A percentile compares a stretch with the other conserved stretches of the same genome.
Conservation (phyloP, 1,140 invertebrate species). For the Drosophila repletoides region DNA sequence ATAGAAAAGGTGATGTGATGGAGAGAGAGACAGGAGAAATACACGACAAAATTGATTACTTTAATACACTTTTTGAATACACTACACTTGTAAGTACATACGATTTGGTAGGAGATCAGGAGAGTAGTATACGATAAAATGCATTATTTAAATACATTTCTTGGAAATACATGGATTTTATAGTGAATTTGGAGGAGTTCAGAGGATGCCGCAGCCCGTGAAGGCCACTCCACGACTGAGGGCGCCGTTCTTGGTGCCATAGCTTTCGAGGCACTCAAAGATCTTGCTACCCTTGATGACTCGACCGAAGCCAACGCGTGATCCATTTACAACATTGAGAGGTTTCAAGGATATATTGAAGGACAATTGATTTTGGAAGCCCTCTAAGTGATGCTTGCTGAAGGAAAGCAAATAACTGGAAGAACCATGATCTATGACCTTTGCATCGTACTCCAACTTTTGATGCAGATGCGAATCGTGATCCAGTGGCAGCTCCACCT, state of each 20-base stretch:
- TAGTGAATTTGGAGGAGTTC: not conserved
- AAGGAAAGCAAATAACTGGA: slow-evolving; percentile 59
- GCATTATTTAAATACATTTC: not conserved
- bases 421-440: slow-evolving; percentile 59
- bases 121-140: no score
- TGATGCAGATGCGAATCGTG: slow-evolving; percentile 20
- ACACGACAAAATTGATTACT: no score
- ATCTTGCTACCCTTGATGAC: slow-evolving; percentile 62
- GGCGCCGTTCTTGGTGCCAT: slow-evolving; percentile 68
- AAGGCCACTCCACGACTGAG: slow-evolving; percentile 50
- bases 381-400: slow-evolving; percentile 45
- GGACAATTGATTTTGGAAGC: slow-evolving; percentile 44
- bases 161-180: not conserved
- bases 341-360: slow-evolving; percentile 75
- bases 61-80: slow-evolving; percentile 6
- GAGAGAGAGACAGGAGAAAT: no score
- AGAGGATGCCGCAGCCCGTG: slow-evolving; percentile 54
- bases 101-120: no score
- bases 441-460: slow-evolving; percentile 65
- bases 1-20: no score
- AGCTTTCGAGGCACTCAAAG: slow-evolving; percentile 64
- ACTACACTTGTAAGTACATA: not conserved
- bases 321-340: slow-evolving; percentile 61
- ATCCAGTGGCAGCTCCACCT: slow-evolving; percentile 50
- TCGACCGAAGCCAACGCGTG: slow-evolving; percentile 66